These are phyloP conservation scores for Limnephilus lunatus DNA, from an alignment of 2,888 invertebrate species.

Conservation along the genomic window DNA sequence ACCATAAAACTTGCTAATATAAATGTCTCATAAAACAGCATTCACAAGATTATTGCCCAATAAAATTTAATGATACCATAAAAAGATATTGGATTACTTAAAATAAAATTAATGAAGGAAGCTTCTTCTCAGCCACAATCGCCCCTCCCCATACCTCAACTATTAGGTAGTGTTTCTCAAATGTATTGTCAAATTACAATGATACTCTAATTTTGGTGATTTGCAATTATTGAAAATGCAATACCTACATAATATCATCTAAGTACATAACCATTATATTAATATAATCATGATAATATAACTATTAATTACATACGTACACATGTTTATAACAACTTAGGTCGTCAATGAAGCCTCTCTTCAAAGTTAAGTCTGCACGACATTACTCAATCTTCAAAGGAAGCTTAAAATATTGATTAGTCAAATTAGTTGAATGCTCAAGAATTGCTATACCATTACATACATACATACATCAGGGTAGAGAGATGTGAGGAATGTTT, in stretches of 20 bases:
- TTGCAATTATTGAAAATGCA: slow-evolving; percentile 65
- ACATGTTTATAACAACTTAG: slow-evolving; percentile 57
- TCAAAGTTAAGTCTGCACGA: background rate
- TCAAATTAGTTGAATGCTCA: background rate
- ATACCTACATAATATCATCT: slow-evolving; percentile 63
- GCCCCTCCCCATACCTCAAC: slow-evolving; percentile 40
- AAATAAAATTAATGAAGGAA: slow-evolving; percentile 35
- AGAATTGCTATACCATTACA: background rate
- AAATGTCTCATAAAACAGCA: background rate
- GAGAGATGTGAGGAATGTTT: background rate
- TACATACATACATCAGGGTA: background rate
- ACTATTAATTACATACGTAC: slow-evolving; percentile 59
- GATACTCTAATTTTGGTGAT: slow-evolving; percentile 67
- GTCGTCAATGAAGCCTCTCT: slow-evolving; percentile 48
- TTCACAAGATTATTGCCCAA: background rate
- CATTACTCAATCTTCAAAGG: slow-evolving; percentile 40
- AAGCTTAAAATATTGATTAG: slow-evolving; percentile 26
- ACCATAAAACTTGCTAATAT: background rate
- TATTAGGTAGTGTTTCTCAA: slow-evolving; percentile 49
- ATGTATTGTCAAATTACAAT: slow-evolving; percentile 66
- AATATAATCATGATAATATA: slow-evolving; percentile 52
- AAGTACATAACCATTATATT: slow-evolving; percentile 59
- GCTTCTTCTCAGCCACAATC: slow-evolving; percentile 27
- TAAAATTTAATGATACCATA: slow-evolving; percentile 5
- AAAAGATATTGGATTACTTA: slow-evolving; percentile 16